These are phyloP conservation scores for Agriotes lineatus DNA, from an alignment of 2,888 invertebrate species.

Conservation along the genomic window DNA sequence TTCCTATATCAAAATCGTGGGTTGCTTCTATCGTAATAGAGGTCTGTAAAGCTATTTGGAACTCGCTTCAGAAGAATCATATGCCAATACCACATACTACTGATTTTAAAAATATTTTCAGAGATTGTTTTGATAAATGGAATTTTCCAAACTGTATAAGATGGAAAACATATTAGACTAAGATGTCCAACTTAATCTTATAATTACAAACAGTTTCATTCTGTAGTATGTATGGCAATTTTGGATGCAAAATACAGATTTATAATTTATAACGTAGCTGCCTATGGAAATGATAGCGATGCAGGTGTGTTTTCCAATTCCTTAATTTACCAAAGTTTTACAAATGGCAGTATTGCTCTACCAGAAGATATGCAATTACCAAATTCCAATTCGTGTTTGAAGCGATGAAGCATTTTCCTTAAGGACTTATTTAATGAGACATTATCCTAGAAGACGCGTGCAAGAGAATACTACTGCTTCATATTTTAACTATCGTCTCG, in stretches of 20 bases:
- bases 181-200: background rate
- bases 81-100: background rate
- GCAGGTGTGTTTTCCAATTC: conserved; percentile 13
- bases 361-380: background rate
- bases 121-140: background rate
- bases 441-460: conserved; percentile 1
- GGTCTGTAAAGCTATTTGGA: conserved; percentile 5
- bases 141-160: background rate
- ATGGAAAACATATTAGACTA: background rate
- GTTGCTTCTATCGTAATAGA: conserved; percentile 11
- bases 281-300: background rate
- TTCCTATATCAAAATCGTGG: conserved; percentile 1
- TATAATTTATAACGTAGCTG: background rate
- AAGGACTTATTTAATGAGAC: conserved; percentile 6
- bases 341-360: conserved; percentile 1
- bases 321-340: conserved; percentile 2
- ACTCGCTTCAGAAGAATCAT: conserved; percentile 4
- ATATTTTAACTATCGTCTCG: conserved; percentile 3
- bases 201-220: background rate
- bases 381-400: conserved; percentile 1
- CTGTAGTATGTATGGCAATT: background rate
- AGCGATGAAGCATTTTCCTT: conserved; percentile 13
- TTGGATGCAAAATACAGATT: background rate
- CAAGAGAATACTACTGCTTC: background rate
- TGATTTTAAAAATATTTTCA: background rate